Conservation (phyloP, 2,113 vertebrate genomes). For the Oncorhynchus mykiss region DNA sequence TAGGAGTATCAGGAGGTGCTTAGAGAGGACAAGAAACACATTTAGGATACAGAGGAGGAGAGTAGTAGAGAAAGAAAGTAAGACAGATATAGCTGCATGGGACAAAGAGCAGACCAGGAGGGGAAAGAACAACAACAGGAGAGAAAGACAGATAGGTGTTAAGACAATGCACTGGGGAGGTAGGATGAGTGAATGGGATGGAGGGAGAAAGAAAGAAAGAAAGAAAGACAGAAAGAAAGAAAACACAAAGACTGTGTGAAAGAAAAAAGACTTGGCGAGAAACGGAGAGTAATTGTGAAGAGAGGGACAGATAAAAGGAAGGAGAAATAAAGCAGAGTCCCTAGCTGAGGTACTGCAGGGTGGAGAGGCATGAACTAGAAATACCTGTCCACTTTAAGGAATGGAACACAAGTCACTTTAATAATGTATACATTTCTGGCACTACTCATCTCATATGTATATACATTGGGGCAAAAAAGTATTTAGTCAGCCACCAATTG, state of each 20-base stretch:
- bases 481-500: too few species aligned
- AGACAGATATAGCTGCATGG: background rate
- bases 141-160: slow-evolving; percentile 8
- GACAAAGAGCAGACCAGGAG: background rate
- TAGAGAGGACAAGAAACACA: background rate
- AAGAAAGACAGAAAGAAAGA: background rate
- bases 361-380: background rate
- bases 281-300: slow-evolving; percentile 25
- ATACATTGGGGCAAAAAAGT: too few species aligned
- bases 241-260: too few species aligned
- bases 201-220: background rate
- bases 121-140: background rate
- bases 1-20: slow-evolving; percentile 8
- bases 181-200: background rate
- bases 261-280: background rate
- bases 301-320: background rate
- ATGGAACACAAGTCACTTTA: too few species aligned
- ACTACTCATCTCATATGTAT: too few species aligned
- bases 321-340: background rate
- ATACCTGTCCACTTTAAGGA: too few species aligned
- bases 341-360: slow-evolving; percentile 5
- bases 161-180: background rate
- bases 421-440: too few species aligned
- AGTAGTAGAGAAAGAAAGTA: background rate
- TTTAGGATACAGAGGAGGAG: slow-evolving; percentile 3